A percentile compares a stretch with the other conserved stretches of the same genome.
Evolutionary conservation across 1,140 invertebrate genomes (phyloP).

Genomic region (Frieseomelitta varia): DNA sequence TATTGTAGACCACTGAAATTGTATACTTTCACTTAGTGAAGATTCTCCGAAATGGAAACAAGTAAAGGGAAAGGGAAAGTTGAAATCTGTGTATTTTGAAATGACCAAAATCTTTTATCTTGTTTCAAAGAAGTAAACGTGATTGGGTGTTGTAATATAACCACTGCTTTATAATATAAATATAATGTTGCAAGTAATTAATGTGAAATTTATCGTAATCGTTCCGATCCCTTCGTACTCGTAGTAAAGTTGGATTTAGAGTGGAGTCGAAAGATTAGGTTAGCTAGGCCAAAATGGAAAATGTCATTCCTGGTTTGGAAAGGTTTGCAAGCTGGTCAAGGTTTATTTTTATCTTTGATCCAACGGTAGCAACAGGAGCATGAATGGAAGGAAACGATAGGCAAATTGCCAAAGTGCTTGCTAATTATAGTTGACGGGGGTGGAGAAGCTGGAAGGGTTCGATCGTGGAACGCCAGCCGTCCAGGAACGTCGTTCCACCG

Average conservation of each 20-base stretch:
- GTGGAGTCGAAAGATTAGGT: background rate
- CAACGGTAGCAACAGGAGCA: slow-evolving; percentile 64
- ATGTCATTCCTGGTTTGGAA: slow-evolving; percentile 1
- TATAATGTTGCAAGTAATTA: too few species aligned
- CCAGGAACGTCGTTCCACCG: slow-evolving; percentile 30
- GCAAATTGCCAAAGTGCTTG: slow-evolving; percentile 70
- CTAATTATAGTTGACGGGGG: slow-evolving; percentile 70
- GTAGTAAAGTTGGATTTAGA: background rate
- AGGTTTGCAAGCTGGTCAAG: background rate
- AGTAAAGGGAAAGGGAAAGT: too few species aligned
- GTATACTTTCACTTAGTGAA: too few species aligned
- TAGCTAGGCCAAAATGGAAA: background rate
- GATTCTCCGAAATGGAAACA: too few species aligned
- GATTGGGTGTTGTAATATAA: too few species aligned
- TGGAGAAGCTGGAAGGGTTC: slow-evolving; percentile 48
- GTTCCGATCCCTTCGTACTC: too few species aligned
- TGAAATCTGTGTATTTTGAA: too few species aligned
- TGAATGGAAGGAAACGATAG: slow-evolving; percentile 72
- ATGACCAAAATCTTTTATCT: too few species aligned
- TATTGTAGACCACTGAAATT: too few species aligned
- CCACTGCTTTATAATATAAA: too few species aligned
- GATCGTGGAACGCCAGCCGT: slow-evolving; percentile 38
- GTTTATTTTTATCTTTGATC: slow-evolving; percentile 67
- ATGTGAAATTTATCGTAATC: background rate
- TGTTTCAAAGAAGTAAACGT: too few species aligned